Evolutionary conservation across 2,888 invertebrate species (phyloP), one percentile per base, ranked within the genome.

Genomic region (Caenorhabditis doughertyi): DNA sequence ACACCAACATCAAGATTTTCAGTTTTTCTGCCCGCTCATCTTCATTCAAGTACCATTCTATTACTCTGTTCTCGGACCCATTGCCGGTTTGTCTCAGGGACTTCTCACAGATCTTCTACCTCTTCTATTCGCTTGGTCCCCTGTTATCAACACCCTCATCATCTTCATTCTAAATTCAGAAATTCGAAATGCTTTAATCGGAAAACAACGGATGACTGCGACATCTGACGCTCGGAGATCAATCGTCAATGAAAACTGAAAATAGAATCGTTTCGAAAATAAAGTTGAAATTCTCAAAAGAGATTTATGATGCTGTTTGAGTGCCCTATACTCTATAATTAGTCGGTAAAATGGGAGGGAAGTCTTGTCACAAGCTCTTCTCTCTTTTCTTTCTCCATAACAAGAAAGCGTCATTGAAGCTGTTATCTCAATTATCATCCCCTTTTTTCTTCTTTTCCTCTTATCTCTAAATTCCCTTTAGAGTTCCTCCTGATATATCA

Each of bases 1-100:
- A n/a, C 56, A 32, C 18, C n/a, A 27, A 11, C n/a, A 2, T 35
- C 8, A 42, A 42, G 16, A 51, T 29, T 62, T 64, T 42, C 73
- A 64, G 73, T 73, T 73, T 18, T 73, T 73, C 73, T 73, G 64
- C 18, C 73, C 73, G 0, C 35, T 73, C 0, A 55, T 73, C 55
- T 73, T 73, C 64, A 73, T 73, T 56, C 73, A 73, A 73, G 64
- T 73, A 1, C 64, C 73, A 44, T 73, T 73, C 64, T 73, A 64
- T 56, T 73, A 73, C 56, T 73, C 73, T 2, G 73, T 73, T 9
- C 64, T 73, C 35, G 73, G 73, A 4, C 73, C 73, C 0, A 73
- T 73, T 18, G 73, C 29, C 5, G 73, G 73, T 16, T 42, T 73
- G n/a, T 73, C 73, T 7, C 64, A 73, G 47, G 73, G 73, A 25